Conservation (phyloP, 37 sponge, comb jelly and placozoan species). For the Aphrocallistes beatrix region DNA sequence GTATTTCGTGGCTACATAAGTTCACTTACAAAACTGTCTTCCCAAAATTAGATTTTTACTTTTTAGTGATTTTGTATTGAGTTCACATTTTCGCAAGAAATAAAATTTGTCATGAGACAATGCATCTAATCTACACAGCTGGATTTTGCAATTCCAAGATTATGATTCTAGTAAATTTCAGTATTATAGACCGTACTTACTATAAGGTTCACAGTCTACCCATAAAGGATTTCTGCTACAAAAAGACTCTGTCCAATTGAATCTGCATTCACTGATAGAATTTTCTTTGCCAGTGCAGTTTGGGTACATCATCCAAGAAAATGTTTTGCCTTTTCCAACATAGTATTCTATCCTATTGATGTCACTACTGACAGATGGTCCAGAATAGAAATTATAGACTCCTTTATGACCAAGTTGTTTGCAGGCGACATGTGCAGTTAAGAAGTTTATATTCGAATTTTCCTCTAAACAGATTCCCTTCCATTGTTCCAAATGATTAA, state of each 20-base stretch:
- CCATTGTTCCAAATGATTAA: background rate
- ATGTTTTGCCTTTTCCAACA: background rate
- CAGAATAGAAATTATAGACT: background rate
- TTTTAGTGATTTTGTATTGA: too few relatives aligned
- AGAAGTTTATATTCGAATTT: background rate
- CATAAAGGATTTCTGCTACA: background rate
- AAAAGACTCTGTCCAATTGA: background rate
- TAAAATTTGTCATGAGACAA: too few relatives aligned
- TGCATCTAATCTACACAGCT: too few relatives aligned
- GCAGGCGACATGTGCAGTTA: background rate
- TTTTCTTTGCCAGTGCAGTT: background rate
- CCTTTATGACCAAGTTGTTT: background rate
- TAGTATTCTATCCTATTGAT: background rate
- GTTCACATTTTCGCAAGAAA: too few relatives aligned
- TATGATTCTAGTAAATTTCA: too few relatives aligned
- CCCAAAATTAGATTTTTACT: too few relatives aligned
- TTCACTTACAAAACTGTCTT: too few relatives aligned
- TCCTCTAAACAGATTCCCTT: background rate
- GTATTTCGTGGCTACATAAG: too few relatives aligned
- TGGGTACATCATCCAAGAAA: background rate
- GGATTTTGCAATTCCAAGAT: too few relatives aligned
- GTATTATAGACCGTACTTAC: too few relatives aligned
- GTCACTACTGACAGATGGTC: background rate
- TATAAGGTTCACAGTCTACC: constrained; percentile 16
- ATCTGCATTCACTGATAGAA: background rate